Base-by-base conservation (phyloP, 2,888 invertebrate genomes). In the Callyntrura guangdongensis region DNA sequence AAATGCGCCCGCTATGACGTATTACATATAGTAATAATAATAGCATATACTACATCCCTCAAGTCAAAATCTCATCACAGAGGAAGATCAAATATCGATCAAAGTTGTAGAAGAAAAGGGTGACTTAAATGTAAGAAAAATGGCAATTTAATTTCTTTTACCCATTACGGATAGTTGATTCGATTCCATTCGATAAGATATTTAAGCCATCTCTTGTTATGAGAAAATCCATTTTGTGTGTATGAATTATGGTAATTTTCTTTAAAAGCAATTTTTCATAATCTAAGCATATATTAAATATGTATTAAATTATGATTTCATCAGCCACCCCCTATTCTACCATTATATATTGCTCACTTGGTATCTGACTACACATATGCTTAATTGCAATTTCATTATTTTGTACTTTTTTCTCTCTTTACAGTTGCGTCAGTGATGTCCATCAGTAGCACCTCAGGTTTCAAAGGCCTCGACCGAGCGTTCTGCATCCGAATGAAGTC, bases 401-500 rank as follows among this genome's bases (percentile, higher is more conserved):
- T 4, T 47, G 11, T n/a, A 3, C 20, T 64, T 45, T 64, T 36
- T 91, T 92, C 88, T 91, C 91, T 91, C 79, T 94, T 95, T 95
- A 92, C 96, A 98, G 98, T 98, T 93, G 97, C 98, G 86, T 96
- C 98, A 93, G 96, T 97, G 95, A 98, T 98, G 98, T 96, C 96
- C 86, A 95, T 98, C 94, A 96, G 96, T 81, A 96, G 97, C 14
- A 96, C 96, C 90, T 96, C 96, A 22, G 88, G 95, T 64, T 98
- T 97, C 95, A 97, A 97, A 95, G 98, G 98, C 59, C 97, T 98
- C 95, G 98, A 98, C 94, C 96, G 98, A 94, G 98, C 98, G 67
- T 98, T 99, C 95, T 99, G 99, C 95, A 96, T 99, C 79, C 96
- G 99, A 93, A 99, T 99, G 99, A 99, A 99, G 95, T 99, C 99